phyloP scores from a whole-genome alignment of 2,113 vertebrate species.

The Oryzias javanicus region DNA sequence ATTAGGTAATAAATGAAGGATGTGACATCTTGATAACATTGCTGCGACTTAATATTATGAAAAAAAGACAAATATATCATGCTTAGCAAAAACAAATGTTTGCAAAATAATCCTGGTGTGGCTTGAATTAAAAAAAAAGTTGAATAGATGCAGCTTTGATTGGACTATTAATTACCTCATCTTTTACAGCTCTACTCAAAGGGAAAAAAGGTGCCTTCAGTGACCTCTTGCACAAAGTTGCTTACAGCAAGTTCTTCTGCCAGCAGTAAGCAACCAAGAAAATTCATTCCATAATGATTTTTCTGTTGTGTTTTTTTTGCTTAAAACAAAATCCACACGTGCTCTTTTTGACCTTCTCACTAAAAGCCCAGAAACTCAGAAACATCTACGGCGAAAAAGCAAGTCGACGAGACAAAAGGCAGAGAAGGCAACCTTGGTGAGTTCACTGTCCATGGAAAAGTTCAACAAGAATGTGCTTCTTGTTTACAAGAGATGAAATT shows the following conservation, averaged over 20 bases:
- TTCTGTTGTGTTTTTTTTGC: not conserved
- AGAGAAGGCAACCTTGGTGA: slow-evolving; percentile 36
- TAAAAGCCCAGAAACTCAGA: slow-evolving; percentile 48
- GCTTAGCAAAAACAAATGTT: too few species aligned
- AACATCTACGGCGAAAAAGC: slow-evolving; percentile 21
- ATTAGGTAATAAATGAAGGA: not conserved
- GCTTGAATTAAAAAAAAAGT: not conserved
- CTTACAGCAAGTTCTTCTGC: slow-evolving; percentile 61
- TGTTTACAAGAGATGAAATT: slow-evolving; percentile 42
- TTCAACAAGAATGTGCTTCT: slow-evolving; percentile 1
- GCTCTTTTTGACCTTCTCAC: not conserved
- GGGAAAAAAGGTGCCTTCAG: slow-evolving; percentile 69
- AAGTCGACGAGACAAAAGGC: slow-evolving; percentile 18
- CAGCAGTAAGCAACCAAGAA: slow-evolving; percentile 60
- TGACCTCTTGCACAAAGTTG: slow-evolving; percentile 68
- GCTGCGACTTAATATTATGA: too few species aligned
- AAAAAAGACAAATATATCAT: too few species aligned
- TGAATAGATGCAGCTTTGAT: slow-evolving; percentile 9
- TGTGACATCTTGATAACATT: not conserved
- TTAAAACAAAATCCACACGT: not conserved
- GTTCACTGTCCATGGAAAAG: slow-evolving; percentile 6
- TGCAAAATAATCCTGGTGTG: too few species aligned
- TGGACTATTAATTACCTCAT: slow-evolving; percentile 33
- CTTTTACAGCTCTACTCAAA: slow-evolving; percentile 71
- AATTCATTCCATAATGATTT: not conserved